Conservation (phyloP, 2,888 invertebrate species). For the Lordiphosa fenestrarum region DNA sequence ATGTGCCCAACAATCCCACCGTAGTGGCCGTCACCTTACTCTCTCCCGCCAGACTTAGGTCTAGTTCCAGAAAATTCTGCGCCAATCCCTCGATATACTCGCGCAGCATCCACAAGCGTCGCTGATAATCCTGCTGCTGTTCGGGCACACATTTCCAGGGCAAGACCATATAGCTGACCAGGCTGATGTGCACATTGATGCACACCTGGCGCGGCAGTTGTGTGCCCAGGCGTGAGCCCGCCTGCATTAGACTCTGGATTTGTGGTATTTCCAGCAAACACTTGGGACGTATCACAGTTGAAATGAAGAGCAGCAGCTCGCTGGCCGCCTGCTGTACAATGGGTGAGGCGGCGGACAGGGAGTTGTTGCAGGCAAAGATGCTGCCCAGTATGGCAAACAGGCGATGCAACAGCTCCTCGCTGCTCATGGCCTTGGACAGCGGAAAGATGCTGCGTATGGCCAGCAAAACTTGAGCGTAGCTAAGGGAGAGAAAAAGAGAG, state of each 20-base stretch:
- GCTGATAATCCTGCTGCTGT: constrained; percentile 77
- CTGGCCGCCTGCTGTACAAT: constrained; percentile 79
- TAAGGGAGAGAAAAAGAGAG: constrained; percentile 20
- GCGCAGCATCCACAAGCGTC: constrained; percentile 73
- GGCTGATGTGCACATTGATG: constrained; percentile 76
- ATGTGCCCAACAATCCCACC: constrained; percentile 71
- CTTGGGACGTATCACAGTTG: constrained; percentile 80
- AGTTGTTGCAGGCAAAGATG: constrained; percentile 74
- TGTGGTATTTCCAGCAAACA: constrained; percentile 78
- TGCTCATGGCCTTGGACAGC: constrained; percentile 72
- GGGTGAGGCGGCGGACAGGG: constrained; percentile 67
- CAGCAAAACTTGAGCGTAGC: constrained; percentile 79
- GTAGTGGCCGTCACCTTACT: constrained; percentile 76
- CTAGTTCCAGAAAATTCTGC: constrained; percentile 75
- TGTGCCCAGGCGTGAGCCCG: constrained; percentile 69
- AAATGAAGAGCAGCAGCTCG: constrained; percentile 78
- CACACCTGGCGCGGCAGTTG: constrained; percentile 78
- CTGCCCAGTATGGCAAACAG: constrained; percentile 77
- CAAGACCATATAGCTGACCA: constrained; percentile 79
- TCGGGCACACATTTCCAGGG: constrained; percentile 78
- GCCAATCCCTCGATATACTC: constrained; percentile 77
- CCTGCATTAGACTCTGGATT: constrained; percentile 77
- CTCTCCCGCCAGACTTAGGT: constrained; percentile 69
- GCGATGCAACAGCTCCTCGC: constrained; percentile 74
- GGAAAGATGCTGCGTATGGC: constrained; percentile 79